Evolutionary conservation across 2,888 invertebrate species (phyloP).

Genomic region (Drosophila quinaria): DNA sequence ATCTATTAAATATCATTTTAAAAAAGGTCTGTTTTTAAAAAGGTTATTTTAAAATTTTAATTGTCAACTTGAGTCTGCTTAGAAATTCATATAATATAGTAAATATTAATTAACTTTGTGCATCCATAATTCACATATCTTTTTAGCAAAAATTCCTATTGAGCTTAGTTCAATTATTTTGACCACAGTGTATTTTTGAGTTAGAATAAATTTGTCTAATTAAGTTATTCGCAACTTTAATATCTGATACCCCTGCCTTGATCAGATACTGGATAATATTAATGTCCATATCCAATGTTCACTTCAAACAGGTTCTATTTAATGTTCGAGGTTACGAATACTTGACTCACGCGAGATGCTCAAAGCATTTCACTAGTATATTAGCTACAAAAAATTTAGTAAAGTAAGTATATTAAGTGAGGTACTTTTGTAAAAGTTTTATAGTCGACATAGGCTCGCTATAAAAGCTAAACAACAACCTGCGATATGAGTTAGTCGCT

Average conservation of each 20-base stretch:
- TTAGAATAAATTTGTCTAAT: not conserved
- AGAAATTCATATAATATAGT: too few relatives aligned
- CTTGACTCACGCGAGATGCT: constrained; percentile 12
- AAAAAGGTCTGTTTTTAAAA: too few relatives aligned
- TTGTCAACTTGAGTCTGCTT: too few relatives aligned
- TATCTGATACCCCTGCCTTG: constrained; percentile 6
- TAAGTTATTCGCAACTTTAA: not conserved
- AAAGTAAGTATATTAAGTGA: constrained; percentile 4
- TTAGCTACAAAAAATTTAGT: not conserved
- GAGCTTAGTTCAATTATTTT: not conserved
- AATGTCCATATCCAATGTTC: constrained; percentile 1
- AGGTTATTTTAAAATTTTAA: too few relatives aligned
- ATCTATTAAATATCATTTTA: too few relatives aligned
- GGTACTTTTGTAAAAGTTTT: constrained; percentile 11
- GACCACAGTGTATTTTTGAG: not conserved
- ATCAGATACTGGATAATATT: not conserved
- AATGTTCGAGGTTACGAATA: constrained; percentile 3
- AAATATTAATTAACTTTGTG: too few relatives aligned
- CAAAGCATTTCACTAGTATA: constrained; percentile 12
- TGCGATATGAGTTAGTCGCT: constrained; percentile 28
- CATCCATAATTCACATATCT: too few relatives aligned
- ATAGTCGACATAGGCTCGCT: constrained; percentile 4
- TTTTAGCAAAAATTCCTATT: not conserved
- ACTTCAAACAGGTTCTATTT: constrained; percentile 35
- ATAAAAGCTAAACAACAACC: constrained; percentile 38